Base-by-base conservation (phyloP, 1,140 invertebrate genomes). In the Argopecten irradians region DNA sequence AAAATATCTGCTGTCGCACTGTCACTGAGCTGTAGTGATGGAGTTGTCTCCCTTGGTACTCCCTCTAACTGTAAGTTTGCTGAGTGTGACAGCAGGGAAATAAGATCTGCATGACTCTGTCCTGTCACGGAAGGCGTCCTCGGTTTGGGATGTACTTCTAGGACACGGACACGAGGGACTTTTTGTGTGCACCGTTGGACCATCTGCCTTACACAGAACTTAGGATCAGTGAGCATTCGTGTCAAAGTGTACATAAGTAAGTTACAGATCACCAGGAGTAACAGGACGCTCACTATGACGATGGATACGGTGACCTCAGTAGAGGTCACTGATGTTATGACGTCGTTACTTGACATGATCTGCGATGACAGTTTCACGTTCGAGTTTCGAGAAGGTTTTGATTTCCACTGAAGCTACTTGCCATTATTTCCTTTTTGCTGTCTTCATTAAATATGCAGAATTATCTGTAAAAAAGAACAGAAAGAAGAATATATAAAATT, bases 181-280 rank as follows among this genome's bases (percentile, higher is more conserved):
- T 71, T 71, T n/a, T 71, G 55, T 22, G 55, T 71, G n/a, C 8
- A 71, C 5, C 55, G 55, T 71, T 71, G 55, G 55, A 71, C 22
- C 55, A 71, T 71, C 22, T 71, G 55, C 1, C 55, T 22, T 71
- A 71, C n/a, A 71, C 55, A 71, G 55, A 71, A 71, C 55, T 71
- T 71, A n/a, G 22, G 55, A 28, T 71, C 55, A 8, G 55, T 71
- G 22, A 71, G 55, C 55, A 71, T 71, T 3, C 55, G 83, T 11
- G 33, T 34, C 22, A 88, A 19, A 41, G 84, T 84, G 83, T 88
- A 90, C 83, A 90, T 84, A 33, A 90, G 36, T 22, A 90, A 28
- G 86, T 90, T 87, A n/a, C 84, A 35, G n/a, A 90, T 35, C 11
- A 90, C 83, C 39, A 90, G 46, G 2, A 87, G 35, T 0, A 90